phyloP scores from a whole-genome alignment of 2,888 invertebrate genomes.

The Antitype chi region DNA sequence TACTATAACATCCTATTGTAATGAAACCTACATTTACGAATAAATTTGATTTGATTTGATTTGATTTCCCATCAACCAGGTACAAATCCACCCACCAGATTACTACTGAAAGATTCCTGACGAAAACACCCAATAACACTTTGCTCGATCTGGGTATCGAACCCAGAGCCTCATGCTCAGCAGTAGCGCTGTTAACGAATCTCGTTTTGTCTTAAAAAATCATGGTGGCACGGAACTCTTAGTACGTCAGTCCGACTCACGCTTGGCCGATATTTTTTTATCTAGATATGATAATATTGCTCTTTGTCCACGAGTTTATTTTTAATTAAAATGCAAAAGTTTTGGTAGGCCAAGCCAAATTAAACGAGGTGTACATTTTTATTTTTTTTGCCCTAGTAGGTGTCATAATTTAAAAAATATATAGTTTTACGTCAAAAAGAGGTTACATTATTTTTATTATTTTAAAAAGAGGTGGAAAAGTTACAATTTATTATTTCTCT shows the following conservation, averaged over 20 bases:
- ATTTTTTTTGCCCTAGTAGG: neutral
- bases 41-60: no score
- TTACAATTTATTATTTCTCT: neutral
- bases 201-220: neutral
- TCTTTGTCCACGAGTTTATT: slow-evolving; percentile 2
- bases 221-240: neutral
- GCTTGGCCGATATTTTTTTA: slow-evolving; percentile 19
- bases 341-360: neutral
- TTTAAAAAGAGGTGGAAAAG: neutral
- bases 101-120: neutral
- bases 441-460: neutral
- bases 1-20: no score
- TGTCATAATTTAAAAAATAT: neutral
- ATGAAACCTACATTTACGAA: no score
- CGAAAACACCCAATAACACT: no score
- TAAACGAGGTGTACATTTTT: neutral
- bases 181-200: neutral
- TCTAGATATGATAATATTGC: slow-evolving; percentile 23
- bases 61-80: no score
- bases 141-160: no score
- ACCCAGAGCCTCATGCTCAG: no score
- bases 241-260: neutral
- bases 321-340: slow-evolving; percentile 46
- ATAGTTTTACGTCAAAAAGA: neutral
- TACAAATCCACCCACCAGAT: no score